These are phyloP conservation scores for Dryococelus australis DNA, from an alignment of 2,888 invertebrate species.

Conservation along the genomic window DNA sequence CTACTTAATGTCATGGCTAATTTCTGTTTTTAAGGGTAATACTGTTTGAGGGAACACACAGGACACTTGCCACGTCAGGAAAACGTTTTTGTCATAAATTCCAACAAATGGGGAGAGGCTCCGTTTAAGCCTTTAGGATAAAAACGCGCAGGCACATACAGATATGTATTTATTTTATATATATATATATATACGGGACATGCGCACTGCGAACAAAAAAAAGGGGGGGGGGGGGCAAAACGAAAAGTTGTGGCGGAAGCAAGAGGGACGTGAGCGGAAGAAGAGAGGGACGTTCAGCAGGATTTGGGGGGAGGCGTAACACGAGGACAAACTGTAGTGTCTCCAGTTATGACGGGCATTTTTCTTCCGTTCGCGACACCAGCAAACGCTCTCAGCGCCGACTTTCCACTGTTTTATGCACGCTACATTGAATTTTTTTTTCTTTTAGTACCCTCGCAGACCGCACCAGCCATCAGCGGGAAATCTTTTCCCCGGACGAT, in stretches of 20 bases:
- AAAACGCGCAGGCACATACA: neutral
- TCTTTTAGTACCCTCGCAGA: neutral
- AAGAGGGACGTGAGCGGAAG: neutral
- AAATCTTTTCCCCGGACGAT: neutral
- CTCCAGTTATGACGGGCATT: neutral
- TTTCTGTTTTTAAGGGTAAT: no score
- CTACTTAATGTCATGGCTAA: no score
- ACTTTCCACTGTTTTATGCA: neutral
- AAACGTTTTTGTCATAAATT: neutral
- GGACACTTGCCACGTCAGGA: neutral
- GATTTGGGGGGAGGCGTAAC: neutral
- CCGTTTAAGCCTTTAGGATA: neutral
- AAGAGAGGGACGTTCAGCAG: neutral
- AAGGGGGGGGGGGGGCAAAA: neutral
- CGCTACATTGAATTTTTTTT: neutral
- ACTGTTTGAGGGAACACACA: no score
- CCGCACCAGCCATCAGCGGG: neutral
- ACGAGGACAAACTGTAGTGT: neutral
- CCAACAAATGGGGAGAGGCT: neutral
- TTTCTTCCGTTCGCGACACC: neutral
- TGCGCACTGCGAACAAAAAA: neutral
- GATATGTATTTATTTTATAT: neutral
- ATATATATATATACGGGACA: neutral
- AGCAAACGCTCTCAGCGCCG: neutral
- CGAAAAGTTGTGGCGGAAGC: neutral